Evolutionary conservation across 2,113 vertebrate species (phyloP).

Genomic region (Rhizomys pruinosus): DNA sequence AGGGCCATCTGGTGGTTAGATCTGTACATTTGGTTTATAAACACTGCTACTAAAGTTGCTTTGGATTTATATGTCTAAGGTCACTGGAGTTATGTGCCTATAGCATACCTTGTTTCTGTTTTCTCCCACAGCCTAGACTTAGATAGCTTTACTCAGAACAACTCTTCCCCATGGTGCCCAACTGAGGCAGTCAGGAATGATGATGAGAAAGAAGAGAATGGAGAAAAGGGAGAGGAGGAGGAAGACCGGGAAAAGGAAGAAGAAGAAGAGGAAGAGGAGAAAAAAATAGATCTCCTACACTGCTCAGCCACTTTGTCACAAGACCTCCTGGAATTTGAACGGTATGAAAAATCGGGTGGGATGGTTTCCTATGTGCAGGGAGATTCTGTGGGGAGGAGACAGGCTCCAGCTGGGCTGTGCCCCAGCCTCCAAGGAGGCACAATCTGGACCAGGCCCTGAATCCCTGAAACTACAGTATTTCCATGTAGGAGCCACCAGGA

Average conservation of each 20-base stretch:
- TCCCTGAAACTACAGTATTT: background rate
- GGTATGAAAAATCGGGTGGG: constrained; percentile 78
- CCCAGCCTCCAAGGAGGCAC: background rate
- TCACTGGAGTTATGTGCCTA: background rate
- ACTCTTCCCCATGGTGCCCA: background rate
- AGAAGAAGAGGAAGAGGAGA: constrained; percentile 74
- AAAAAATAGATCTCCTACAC: constrained; percentile 55
- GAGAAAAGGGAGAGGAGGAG: background rate
- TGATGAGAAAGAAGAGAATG: background rate
- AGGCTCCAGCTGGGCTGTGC: background rate
- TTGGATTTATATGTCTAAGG: background rate
- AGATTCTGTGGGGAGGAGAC: background rate
- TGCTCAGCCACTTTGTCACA: constrained; percentile 65
- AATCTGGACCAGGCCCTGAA: background rate
- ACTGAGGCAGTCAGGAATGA: background rate
- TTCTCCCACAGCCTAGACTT: constrained; percentile 12
- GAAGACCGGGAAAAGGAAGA: constrained; percentile 16
- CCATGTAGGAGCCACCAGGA: background rate
- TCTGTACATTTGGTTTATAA: background rate
- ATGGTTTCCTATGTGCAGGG: background rate
- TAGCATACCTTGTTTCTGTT: background rate
- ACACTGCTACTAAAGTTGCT: background rate
- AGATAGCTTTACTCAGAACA: background rate
- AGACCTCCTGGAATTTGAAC: constrained; percentile 89
- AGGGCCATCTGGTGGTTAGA: background rate